A percentile compares a stretch with the other conserved stretches of the same genome.
These are phyloP conservation scores for Ecliptopera silaceata DNA, from an alignment of 2,888 invertebrate species.

Conservation along the genomic window DNA sequence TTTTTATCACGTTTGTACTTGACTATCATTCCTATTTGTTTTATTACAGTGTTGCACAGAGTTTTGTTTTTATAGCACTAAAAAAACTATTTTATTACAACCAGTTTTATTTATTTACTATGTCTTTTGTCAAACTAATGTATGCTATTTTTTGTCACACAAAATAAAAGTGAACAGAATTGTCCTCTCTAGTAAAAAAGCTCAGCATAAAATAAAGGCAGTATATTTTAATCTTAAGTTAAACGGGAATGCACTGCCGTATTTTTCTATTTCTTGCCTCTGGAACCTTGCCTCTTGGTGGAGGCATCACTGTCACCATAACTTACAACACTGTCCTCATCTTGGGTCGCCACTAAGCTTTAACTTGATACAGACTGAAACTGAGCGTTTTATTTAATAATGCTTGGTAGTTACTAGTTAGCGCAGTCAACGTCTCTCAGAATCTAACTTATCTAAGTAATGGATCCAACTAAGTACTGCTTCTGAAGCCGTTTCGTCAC, in stretches of 20 bases:
- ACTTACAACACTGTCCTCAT: slow-evolving; percentile 20
- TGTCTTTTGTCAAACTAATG: too few species aligned
- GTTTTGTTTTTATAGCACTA: too few species aligned
- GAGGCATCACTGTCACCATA: slow-evolving; percentile 17
- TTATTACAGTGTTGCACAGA: too few species aligned
- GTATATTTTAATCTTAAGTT: slow-evolving; percentile 35
- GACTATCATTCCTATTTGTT: background rate
- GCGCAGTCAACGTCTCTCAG: background rate
- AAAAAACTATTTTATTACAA: too few species aligned
- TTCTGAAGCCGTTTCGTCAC: too few species aligned
- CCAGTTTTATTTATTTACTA: too few species aligned
- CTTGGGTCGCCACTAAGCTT: slow-evolving; percentile 24
- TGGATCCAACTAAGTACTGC: background rate
- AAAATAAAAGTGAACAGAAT: background rate
- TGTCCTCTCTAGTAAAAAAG: background rate
- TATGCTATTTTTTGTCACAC: too few species aligned
- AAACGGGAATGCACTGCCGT: slow-evolving; percentile 52
- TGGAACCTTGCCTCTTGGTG: background rate
- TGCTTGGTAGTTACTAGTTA: background rate
- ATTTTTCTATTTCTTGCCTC: slow-evolving; percentile 49
- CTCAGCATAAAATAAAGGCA: background rate
- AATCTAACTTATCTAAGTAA: background rate
- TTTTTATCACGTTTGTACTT: slow-evolving; percentile 5
- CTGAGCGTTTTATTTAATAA: slow-evolving; percentile 18
- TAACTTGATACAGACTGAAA: slow-evolving; percentile 25